Evolutionary conservation across 2,888 invertebrate genomes (phyloP), one percentile per base, ranked within the genome.

Genomic region (Watsonalla cultraria): DNA sequence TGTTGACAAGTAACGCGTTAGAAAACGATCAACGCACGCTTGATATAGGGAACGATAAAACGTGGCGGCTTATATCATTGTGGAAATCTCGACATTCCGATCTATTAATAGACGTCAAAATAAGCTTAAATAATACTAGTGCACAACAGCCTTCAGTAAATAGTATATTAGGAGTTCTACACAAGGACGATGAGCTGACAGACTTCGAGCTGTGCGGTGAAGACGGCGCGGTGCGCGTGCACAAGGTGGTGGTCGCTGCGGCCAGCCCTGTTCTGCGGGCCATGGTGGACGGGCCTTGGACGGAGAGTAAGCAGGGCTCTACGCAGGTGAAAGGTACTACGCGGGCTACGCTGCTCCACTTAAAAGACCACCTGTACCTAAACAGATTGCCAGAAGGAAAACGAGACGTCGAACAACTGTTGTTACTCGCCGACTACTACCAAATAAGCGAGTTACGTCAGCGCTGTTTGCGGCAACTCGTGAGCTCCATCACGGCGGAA

Each of bases 261-360:
- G 15, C 46, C 11, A 57, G 57, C 35, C 57, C 57, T 6, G 55
- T 57, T 0, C 47, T 57, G 15, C 39, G 33, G 7, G 15, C 39
- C 1, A 53, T 57, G 57, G 9, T 57, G 5, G 35, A 9, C 7
- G 53, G 52, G 0, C 34, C 46, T 5, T 56, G 55, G 49, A 13
- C 13, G 14, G 49, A 49, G 39, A 37, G 6, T 11, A 5, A 35
- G 14, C 37, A 37, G 15, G 49, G 49, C 14, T 13, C 47, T 9
- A 34, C 51, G 11, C 14, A 42, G 0, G 11, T 55, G 2, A 14
- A 46, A n/a, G 47, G 37, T 9, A 53, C 45, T 7, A 24, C 47
- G n/a, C 37, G 46, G 34, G 24, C 39, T 13, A 53, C 53, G 0
- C 47, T 55, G 45, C 24, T 45, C 42, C 47, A 39, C 46, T 7